A percentile compares a stretch with the other conserved stretches of the same genome.
phyloP scores from a whole-genome alignment of 2,113 vertebrate species.

The Microtus ochrogaster region DNA sequence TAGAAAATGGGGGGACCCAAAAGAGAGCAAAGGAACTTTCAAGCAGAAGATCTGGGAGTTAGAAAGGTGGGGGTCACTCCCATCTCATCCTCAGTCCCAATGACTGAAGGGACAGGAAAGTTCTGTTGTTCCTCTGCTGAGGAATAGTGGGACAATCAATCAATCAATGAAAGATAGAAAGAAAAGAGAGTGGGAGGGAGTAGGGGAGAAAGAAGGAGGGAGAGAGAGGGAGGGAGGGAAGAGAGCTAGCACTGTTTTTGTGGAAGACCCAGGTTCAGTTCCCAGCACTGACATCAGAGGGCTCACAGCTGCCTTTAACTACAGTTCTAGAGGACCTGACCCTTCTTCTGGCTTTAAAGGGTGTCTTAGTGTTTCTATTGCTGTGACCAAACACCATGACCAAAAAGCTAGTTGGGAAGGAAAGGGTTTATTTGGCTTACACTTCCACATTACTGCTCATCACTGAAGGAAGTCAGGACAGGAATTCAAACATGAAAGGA shows the following conservation, averaged over 20 bases:
- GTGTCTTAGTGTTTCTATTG: too few species aligned
- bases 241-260: too few species aligned
- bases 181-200: fast-evolving
- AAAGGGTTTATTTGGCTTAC: too few species aligned
- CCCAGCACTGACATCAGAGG: too few species aligned
- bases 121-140: neutral
- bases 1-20: neutral
- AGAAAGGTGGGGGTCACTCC: neutral
- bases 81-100: neutral
- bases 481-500: neutral
- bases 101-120: neutral
- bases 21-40: neutral
- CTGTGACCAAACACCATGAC: too few species aligned
- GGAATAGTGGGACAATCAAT: neutral
- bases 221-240: too few species aligned
- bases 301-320: too few species aligned
- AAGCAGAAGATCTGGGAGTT: neutral
- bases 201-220: fast-evolving
- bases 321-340: too few species aligned
- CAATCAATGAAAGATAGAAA: neutral
- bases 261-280: too few species aligned
- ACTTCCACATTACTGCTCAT: too few species aligned
- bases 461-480: neutral
- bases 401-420: too few species aligned
- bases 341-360: too few species aligned